These are phyloP conservation scores for Acrossocheilus wenchowensis DNA, from an alignment of 2,797 vertebrate species.

Conservation along the genomic window DNA sequence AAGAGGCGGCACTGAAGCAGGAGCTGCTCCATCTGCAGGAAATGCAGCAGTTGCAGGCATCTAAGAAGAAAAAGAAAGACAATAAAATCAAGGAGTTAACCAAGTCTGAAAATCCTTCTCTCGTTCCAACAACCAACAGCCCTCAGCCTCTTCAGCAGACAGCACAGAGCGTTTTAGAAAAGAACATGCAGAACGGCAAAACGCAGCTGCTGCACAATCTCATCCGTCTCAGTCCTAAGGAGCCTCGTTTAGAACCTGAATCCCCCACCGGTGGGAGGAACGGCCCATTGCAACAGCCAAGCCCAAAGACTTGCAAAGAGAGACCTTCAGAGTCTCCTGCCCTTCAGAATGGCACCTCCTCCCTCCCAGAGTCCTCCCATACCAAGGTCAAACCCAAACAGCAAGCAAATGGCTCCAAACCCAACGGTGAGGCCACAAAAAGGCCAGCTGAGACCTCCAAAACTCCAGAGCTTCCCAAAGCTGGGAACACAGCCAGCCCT, in stretches of 20 bases:
- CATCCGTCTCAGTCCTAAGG: slow-evolving; percentile 68
- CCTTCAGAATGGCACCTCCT: slow-evolving; percentile 74
- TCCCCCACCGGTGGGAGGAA: slow-evolving; percentile 68
- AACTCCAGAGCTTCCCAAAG: slow-evolving; percentile 73
- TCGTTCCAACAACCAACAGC: slow-evolving; percentile 72
- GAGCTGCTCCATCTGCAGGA: slow-evolving; percentile 91
- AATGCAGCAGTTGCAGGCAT: slow-evolving; percentile 85
- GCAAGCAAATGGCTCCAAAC: slow-evolving; percentile 66
- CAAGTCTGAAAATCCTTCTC: slow-evolving; percentile 65
- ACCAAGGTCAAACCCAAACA: slow-evolving; percentile 82
- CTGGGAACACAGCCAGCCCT: slow-evolving; percentile 64
- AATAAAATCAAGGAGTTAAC: slow-evolving; percentile 77
- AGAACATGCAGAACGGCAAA: slow-evolving; percentile 79
- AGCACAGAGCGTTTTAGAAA: slow-evolving; percentile 78
- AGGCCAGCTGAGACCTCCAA: slow-evolving; percentile 65
- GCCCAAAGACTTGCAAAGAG: slow-evolving; percentile 77
- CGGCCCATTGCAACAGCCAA: slow-evolving; percentile 65
- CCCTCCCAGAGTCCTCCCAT: slow-evolving; percentile 78
- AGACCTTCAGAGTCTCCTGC: slow-evolving; percentile 80
- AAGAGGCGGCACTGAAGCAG: slow-evolving; percentile 86
- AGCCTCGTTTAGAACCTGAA: slow-evolving; percentile 66
- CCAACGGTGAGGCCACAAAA: slow-evolving; percentile 66
- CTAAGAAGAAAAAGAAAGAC: slow-evolving; percentile 97
- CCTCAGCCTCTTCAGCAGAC: slow-evolving; percentile 83
- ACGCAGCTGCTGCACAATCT: slow-evolving; percentile 75